Percentiles rank a stretch among this genome's conserved stretches.
These are phyloP conservation scores for Nyctibius bracteatus DNA, from an alignment of 2,113 vertebrate species.

Conservation along the genomic window DNA sequence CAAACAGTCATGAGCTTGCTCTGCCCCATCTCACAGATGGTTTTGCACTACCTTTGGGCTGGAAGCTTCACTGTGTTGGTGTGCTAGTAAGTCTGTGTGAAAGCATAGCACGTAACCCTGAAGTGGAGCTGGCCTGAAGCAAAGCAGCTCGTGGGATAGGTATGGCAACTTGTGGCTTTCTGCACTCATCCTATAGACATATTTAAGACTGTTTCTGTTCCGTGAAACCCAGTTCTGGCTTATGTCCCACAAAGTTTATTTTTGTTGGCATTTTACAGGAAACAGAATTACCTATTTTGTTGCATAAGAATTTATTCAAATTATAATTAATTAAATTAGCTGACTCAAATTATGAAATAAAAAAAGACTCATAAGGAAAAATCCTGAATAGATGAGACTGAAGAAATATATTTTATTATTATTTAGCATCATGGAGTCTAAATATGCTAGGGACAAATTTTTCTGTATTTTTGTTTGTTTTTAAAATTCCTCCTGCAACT, in stretches of 20 bases:
- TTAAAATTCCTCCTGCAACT: not conserved
- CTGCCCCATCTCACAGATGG: not conserved
- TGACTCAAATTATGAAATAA: not conserved
- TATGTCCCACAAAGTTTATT: not conserved
- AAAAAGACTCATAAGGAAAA: not conserved
- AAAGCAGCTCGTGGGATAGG: not conserved
- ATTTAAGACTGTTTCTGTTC: not conserved
- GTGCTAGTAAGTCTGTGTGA: not conserved
- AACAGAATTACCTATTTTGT: not conserved
- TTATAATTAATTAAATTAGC: not conserved
- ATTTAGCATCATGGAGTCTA: not conserved
- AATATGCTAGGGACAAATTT: not conserved
- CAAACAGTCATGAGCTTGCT: not conserved
- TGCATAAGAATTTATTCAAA: not conserved
- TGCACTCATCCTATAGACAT: not conserved
- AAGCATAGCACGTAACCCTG: not conserved
- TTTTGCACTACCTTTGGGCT: not conserved
- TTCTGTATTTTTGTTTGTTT: not conserved
- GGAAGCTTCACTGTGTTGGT: not conserved
- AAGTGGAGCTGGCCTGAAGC: not conserved
- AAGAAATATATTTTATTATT: not conserved
- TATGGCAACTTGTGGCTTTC: not conserved
- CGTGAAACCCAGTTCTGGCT: not conserved
- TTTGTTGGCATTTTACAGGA: not conserved
- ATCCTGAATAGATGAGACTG: not conserved